Conservation (phyloP, 2,797 vertebrate species). For the Furcifer pardalis region DNA sequence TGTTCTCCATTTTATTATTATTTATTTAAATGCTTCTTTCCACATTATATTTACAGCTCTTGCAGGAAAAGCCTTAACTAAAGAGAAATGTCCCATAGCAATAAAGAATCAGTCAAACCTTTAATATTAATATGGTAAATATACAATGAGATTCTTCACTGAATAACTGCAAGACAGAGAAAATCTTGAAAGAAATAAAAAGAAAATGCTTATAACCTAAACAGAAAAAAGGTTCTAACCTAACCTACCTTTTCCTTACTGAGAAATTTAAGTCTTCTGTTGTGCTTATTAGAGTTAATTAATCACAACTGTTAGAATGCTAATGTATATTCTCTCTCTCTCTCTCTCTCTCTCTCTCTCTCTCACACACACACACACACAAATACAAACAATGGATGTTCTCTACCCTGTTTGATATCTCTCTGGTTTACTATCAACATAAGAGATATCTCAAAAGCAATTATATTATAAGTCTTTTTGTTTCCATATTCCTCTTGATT, state of each 20-base stretch:
- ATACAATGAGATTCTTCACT: background rate
- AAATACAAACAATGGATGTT: too few relatives aligned
- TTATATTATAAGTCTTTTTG: background rate
- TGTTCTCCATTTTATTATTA: background rate
- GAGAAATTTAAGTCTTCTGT: background rate
- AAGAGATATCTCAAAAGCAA: background rate
- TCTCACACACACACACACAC: background rate
- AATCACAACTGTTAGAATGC: background rate
- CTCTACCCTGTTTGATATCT: too few relatives aligned
- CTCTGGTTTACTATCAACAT: background rate
- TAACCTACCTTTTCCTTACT: background rate
- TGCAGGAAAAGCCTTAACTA: background rate
- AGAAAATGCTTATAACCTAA: background rate
- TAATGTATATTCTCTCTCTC: background rate
- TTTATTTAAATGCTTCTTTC: background rate
- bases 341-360: too few relatives aligned
- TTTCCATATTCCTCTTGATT: background rate
- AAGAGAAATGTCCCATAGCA: background rate
- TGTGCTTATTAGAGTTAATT: background rate
- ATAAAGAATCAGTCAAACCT: background rate
- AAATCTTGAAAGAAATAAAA: background rate
- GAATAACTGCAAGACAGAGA: background rate
- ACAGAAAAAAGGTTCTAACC: background rate
- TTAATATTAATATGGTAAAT: background rate
- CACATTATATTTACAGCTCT: background rate